Evolutionary conservation across 2,888 invertebrate genomes (phyloP).

Genomic region (Epistrophe eligans): DNA sequence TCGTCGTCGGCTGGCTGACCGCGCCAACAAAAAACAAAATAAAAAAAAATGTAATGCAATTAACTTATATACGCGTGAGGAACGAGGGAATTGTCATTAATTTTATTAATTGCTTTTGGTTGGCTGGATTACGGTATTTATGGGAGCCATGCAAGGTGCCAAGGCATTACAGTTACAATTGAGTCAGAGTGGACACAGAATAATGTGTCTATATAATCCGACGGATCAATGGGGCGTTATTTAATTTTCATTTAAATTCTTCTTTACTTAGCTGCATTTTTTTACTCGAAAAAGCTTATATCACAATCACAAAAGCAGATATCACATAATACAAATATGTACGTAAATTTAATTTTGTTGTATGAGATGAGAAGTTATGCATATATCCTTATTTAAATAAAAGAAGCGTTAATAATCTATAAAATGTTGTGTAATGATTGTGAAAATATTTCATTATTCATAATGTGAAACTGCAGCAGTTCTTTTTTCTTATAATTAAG

Average conservation of each 20-base stretch:
- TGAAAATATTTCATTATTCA: background rate
- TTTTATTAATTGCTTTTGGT: slow-evolving; percentile 63
- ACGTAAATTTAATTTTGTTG: too few species aligned
- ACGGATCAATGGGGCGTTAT: slow-evolving; percentile 29
- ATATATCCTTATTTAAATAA: too few species aligned
- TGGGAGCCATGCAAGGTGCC: slow-evolving; percentile 32
- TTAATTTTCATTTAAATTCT: slow-evolving; percentile 17
- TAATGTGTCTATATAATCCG: slow-evolving; percentile 9
- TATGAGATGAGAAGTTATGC: too few species aligned
- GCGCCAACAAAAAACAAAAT: background rate
- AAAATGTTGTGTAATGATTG: background rate
- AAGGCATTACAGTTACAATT: slow-evolving; percentile 14
- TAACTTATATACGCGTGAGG: slow-evolving; percentile 25
- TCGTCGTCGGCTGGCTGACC: background rate
- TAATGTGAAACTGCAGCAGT: background rate
- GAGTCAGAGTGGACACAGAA: slow-evolving; percentile 13
- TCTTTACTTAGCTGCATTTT: background rate
- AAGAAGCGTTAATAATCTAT: too few species aligned
- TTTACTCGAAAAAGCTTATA: background rate
- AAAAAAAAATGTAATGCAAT: slow-evolving; percentile 15
- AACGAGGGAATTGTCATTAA: slow-evolving; percentile 57
- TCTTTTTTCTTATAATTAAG: background rate
- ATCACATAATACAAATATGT: too few species aligned
- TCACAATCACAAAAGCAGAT: too few species aligned
- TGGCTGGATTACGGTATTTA: slow-evolving; percentile 59